A percentile compares a stretch with the other conserved stretches of the same genome.
Evolutionary conservation across 37 sponge, comb jelly and placozoan genomes (phyloP).

Genomic region (Eunapius fragilis): DNA sequence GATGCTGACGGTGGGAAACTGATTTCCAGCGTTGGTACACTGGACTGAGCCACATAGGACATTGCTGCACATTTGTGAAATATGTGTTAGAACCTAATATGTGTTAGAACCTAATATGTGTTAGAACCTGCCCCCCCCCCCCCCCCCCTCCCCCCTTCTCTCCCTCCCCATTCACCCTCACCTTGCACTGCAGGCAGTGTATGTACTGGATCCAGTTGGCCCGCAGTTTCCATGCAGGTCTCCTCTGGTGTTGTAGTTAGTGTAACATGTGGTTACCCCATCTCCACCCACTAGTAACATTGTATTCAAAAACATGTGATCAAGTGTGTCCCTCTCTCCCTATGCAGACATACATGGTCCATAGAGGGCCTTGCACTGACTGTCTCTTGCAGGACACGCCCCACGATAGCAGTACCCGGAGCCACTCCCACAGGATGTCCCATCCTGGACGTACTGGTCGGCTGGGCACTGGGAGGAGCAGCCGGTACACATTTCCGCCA

Average conservation of each 20-base stretch:
- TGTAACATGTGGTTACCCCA: conserved; percentile 21
- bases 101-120: too few species aligned
- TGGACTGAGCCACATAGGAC: not conserved
- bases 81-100: too few species aligned
- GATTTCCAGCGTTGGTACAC: not conserved
- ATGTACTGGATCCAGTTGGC: conserved; percentile 1
- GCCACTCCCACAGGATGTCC: conserved; percentile 29
- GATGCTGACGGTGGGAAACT: not conserved
- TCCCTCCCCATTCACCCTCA: not conserved
- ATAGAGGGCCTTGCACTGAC: conserved; percentile 29
- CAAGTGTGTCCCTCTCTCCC: not conserved
- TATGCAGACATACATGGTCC: not conserved
- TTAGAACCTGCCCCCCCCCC: too few species aligned
- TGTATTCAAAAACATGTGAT: too few species aligned
- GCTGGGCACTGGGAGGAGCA: conserved; percentile 45
- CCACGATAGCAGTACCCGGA: conserved; percentile 49
- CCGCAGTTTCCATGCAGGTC: conserved; percentile 56
- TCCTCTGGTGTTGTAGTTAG: conserved; percentile 23
- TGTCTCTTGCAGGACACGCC: conserved; percentile 26
- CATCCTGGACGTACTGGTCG: conserved; percentile 29
- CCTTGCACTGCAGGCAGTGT: conserved; percentile 51
- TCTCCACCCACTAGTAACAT: not conserved
- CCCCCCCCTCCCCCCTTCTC: too few species aligned
- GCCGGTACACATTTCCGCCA: conserved; percentile 59
- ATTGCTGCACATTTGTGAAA: not conserved